Base-by-base conservation (phyloP, 2,888 invertebrate genomes). In the Tuberolachnus salignus region DNA sequence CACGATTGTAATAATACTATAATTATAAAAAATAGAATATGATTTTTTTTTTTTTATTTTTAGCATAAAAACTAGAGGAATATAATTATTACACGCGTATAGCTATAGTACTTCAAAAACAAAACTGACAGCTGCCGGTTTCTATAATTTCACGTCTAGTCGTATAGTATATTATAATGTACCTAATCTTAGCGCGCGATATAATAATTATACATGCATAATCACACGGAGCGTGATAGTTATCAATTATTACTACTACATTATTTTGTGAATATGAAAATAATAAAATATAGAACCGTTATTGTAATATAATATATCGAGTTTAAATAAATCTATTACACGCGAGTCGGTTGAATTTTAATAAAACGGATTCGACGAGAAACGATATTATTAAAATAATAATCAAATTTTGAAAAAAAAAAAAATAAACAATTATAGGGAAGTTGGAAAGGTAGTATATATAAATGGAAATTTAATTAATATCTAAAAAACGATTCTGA, bases 161-260 rank as follows among this genome's bases (percentile, higher is more conserved):
- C 34, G 34, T 34, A 34, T 42, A n/a, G 16, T 42, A 21, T 63
- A 51, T 71, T 59, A 4, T 51, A 49, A 71, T 64, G 53, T 53
- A 6, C 34, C 34, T 6, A 13, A 64, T 73, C 23, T 53, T 64
- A 73, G 19, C 13, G 19, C 13, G n/a, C 42, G 34, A 34, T 34
- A 34, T 34, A 73, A 34, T 63, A 61, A 53, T 72, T 72, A 72
- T 70, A 70, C 23, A 16, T 16, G 46, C 51, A 61, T 61, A 61
- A 11, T 72, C 21, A 51, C 51, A 61, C 34, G 8, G 19, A 34
- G 11, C 51, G 34, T 19, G 34, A 34, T 26, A 49, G 59, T 61
- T 72, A 72, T 72, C 21, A 10, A 34, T 34, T 34, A 51, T n/a
- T 34, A 26, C 14, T 70, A 53, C 23, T 10, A 19, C 49, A 61